Evolutionary conservation across 2,113 vertebrate genomes (phyloP).

Genomic region (Mystacornis crossleyi): DNA sequence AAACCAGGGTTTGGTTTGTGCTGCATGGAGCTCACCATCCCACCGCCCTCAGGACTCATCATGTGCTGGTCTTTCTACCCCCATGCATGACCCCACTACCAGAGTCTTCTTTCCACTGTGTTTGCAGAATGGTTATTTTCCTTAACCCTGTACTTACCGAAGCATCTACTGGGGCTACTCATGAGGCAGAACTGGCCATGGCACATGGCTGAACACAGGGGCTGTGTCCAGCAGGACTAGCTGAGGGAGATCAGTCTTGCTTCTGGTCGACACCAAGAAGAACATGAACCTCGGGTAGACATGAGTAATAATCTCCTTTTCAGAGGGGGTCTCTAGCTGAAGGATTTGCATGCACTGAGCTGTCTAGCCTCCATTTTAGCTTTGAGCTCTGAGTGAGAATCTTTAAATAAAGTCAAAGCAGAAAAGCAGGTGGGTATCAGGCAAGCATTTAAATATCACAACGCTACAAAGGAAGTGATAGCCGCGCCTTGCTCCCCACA

Average conservation of each 20-base stretch:
- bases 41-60: background rate
- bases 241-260: background rate
- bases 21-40: background rate
- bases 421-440: background rate
- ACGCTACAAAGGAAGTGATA: background rate
- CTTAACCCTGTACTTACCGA: background rate
- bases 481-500: background rate
- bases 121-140: background rate
- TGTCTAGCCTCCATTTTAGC: background rate
- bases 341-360: background rate
- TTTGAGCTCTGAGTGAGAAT: background rate
- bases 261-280: background rate
- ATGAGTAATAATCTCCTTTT: background rate
- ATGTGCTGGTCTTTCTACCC: background rate
- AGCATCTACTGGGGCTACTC: background rate
- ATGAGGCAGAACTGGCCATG: background rate
- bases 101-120: background rate
- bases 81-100: too few relatives aligned
- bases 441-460: background rate
- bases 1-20: background rate
- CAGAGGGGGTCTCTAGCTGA: background rate
- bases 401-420: background rate
- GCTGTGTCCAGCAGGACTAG: fast-evolving
- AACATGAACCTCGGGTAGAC: fast-evolving
- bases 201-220: fast-evolving